Conservation (phyloP, 2,888 invertebrate species). For the Xylota segnis region DNA sequence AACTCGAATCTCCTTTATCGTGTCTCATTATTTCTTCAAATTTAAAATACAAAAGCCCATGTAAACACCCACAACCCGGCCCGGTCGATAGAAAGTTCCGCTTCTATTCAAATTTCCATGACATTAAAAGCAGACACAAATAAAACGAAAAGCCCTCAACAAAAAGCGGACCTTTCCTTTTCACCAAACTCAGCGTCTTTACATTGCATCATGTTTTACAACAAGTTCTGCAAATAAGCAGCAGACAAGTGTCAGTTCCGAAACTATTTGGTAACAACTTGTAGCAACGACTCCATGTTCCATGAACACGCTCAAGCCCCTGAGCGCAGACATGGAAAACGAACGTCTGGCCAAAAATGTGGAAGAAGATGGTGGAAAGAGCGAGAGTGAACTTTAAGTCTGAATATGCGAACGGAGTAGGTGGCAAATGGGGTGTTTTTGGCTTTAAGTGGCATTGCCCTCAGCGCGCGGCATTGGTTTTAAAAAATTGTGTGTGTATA, state of each 20-base stretch:
- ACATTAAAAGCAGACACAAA: not conserved
- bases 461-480: conserved; percentile 29
- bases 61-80: too few relatives aligned
- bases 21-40: too few relatives aligned
- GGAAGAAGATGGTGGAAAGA: conserved; percentile 14
- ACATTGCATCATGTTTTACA: conserved; percentile 41
- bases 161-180: not conserved
- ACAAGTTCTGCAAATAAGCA: conserved; percentile 41
- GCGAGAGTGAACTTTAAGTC: conserved; percentile 20
- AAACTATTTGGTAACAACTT: conserved; percentile 33
- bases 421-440: conserved; percentile 19
- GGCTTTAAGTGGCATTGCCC: conserved; percentile 47
- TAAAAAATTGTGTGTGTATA: conserved; percentile 9
- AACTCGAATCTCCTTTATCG: too few relatives aligned
- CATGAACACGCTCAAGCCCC: conserved; percentile 21
- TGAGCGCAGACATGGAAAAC: conserved; percentile 13
- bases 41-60: too few relatives aligned
- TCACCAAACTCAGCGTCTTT: conserved; percentile 2
- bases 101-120: conserved; percentile 1
- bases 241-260: conserved; percentile 17
- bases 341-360: conserved; percentile 19
- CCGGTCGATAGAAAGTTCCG: not conserved
- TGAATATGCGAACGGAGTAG: conserved; percentile 6
- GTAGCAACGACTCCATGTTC: conserved; percentile 7
- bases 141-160: not conserved